phyloP scores from a whole-genome alignment of 2,113 vertebrate genomes.

The Lagopus leucura region DNA sequence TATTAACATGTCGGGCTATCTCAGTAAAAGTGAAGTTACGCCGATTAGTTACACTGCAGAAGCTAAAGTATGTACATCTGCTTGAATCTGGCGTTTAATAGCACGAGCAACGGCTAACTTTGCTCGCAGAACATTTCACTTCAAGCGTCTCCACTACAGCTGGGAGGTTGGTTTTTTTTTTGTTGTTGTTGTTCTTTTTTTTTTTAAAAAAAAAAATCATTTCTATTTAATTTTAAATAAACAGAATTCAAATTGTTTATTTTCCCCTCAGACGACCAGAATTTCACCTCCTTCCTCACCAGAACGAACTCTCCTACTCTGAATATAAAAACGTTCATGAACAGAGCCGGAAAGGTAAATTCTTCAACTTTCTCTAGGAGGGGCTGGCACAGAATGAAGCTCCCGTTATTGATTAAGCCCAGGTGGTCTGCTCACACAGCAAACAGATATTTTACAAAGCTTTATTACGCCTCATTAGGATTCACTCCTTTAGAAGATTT shows the following conservation, averaged over 20 bases:
- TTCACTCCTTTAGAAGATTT: conserved; percentile 78
- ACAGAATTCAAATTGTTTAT: not conserved
- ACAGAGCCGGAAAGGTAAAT: conserved; percentile 23
- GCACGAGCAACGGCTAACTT: conserved; percentile 48
- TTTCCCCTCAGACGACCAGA: conserved; percentile 16
- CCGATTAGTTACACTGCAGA: conserved; percentile 76
- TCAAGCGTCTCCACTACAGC: not conserved
- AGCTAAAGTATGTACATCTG: conserved; percentile 73
- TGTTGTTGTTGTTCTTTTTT: not conserved
- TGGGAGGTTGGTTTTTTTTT: not conserved
- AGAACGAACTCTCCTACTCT: not conserved
- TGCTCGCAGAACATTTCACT: conserved; percentile 30
- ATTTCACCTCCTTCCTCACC: not conserved
- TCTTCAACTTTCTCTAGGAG: conserved; percentile 42
- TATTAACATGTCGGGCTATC: conserved; percentile 72
- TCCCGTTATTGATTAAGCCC: conserved; percentile 59
- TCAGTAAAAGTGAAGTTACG: conserved; percentile 72
- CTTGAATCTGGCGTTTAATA: conserved; percentile 57
- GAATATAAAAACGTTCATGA: not conserved
- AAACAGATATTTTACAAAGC: conserved; percentile 68
- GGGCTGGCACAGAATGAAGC: not conserved
- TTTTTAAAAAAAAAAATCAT: not conserved
- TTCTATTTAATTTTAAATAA: conserved; percentile 39
- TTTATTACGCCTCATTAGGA: conserved; percentile 75
- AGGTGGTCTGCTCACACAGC: conserved; percentile 63